Conservation (phyloP, 2,113 vertebrate species). For the Heliornis fulica region DNA sequence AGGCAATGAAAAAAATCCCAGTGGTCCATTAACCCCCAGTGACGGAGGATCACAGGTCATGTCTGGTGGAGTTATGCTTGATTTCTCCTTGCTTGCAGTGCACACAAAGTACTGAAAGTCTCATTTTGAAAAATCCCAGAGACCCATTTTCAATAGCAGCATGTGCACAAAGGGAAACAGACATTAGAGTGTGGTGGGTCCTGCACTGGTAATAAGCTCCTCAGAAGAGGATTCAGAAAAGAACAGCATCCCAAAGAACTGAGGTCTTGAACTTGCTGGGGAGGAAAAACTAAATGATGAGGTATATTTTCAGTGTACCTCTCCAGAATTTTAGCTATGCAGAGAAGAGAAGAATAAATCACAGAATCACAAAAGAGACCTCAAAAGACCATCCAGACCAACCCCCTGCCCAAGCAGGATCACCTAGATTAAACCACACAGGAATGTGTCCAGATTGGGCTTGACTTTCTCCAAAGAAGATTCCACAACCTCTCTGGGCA, state of each 20-base stretch:
- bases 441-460: no score
- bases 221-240: not conserved
- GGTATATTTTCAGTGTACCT: not conserved
- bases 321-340: not conserved
- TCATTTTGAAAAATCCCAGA: not conserved
- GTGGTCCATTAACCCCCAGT: not conserved
- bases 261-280: not conserved
- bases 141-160: not conserved
- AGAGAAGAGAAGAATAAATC: not conserved
- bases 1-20: not conserved
- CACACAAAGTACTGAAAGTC: not conserved
- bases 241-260: not conserved
- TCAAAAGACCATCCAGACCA: no score
- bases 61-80: not conserved
- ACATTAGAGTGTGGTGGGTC: not conserved
- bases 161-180: not conserved
- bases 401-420: no score
- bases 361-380: no score
- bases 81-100: not conserved
- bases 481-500: no score
- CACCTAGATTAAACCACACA: no score
- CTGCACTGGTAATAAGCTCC: not conserved
- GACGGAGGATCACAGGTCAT: not conserved
- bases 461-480: no score
- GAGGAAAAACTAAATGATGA: not conserved